These are phyloP conservation scores for Lithophane socia DNA, from an alignment of 2,888 invertebrate species.

Conservation along the genomic window DNA sequence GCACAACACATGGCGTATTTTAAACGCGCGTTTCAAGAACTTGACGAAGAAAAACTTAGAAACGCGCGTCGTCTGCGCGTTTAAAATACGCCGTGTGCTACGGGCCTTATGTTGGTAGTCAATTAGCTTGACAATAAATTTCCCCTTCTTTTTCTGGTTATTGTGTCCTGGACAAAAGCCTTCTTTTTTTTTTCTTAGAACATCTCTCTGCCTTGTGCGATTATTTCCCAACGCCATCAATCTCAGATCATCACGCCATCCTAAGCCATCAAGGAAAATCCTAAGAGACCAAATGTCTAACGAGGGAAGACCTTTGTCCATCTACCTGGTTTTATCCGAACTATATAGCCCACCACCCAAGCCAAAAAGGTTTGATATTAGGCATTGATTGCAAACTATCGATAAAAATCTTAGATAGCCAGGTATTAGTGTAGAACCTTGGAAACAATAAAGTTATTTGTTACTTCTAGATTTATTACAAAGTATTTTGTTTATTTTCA, in stretches of 20 bases:
- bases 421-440: no score
- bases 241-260: background rate
- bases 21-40: no score
- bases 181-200: background rate
- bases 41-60: no score
- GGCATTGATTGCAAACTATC: no score
- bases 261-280: background rate
- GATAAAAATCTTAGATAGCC: background rate
- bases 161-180: background rate
- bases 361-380: background rate
- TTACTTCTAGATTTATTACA: background rate
- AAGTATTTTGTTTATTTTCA: conserved; percentile 52
- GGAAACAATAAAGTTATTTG: no score
- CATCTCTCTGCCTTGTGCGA: background rate
- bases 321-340: background rate
- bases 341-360: no score
- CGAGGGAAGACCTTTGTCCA: no score
- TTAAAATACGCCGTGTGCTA: no score
- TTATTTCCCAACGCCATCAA: background rate
- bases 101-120: no score
- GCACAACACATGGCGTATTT: no score
- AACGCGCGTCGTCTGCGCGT: no score
- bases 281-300: background rate
- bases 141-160: background rate
- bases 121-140: no score